phyloP scores from a whole-genome alignment of 2,797 vertebrate species.

The Sphenodon punctatus region DNA sequence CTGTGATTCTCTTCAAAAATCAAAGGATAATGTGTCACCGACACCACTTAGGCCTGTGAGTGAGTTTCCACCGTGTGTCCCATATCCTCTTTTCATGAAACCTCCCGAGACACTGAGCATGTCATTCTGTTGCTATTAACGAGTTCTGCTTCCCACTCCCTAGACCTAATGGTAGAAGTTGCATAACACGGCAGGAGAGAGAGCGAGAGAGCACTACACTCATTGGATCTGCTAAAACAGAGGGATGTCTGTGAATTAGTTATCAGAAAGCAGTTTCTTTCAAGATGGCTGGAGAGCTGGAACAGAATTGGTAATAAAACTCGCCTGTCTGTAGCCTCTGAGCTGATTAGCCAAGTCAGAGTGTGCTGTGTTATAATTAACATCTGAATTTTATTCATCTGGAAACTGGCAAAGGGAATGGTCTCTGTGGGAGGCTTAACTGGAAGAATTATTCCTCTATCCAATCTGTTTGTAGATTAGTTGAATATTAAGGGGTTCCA shows the following conservation, averaged over 20 bases:
- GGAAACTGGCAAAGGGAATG: constrained; percentile 35
- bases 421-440: constrained; percentile 51
- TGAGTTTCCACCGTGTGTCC: not conserved
- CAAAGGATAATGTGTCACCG: not conserved
- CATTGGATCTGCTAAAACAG: constrained; percentile 38
- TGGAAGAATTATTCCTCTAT: constrained; percentile 47
- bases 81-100: not conserved
- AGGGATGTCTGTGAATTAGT: constrained; percentile 59
- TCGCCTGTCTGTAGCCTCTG: constrained; percentile 44
- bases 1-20: not conserved
- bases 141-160: constrained; percentile 50
- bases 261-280: constrained; percentile 53
- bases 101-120: not conserved
- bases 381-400: constrained; percentile 63
- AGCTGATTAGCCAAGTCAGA: constrained; percentile 65
- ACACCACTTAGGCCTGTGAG: not conserved
- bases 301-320: constrained; percentile 57
- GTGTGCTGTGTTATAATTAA: constrained; percentile 64
- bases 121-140: constrained; percentile 23
- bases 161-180: constrained; percentile 33
- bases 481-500: constrained; percentile 26
- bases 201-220: constrained; percentile 31
- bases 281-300: constrained; percentile 40
- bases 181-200: constrained; percentile 24
- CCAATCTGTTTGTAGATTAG: constrained; percentile 33